Evolutionary conservation across 2,888 invertebrate species (phyloP).

Genomic region (Cerceris rybyensis): DNA sequence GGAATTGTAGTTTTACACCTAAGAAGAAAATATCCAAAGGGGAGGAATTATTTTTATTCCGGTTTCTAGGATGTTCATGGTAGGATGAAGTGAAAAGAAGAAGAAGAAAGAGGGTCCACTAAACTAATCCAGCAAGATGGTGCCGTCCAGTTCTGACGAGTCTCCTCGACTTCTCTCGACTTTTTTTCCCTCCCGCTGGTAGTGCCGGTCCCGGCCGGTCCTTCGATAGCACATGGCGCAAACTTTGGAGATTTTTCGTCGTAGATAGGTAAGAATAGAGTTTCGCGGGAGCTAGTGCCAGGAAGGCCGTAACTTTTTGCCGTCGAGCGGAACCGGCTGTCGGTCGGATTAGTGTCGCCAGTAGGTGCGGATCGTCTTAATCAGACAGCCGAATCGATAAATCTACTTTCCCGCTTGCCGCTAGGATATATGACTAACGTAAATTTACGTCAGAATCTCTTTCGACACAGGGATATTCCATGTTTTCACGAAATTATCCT

Average conservation of each 20-base stretch:
- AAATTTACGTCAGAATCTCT: neutral
- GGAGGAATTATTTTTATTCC: constrained; percentile 44
- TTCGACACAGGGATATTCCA: neutral
- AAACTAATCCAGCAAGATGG: constrained; percentile 48
- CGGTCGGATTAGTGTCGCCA: constrained; percentile 43
- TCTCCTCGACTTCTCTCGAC: constrained; percentile 24
- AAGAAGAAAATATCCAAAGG: constrained; percentile 19
- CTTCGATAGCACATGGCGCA: constrained; percentile 49
- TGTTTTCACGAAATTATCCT: too few relatives aligned
- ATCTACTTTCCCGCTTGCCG: neutral
- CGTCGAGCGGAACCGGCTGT: constrained; percentile 44
- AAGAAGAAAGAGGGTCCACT: neutral
- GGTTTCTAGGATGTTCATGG: neutral
- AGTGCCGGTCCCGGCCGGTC: constrained; percentile 7
- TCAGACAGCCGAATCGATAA: constrained; percentile 46
- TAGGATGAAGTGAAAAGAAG: too few relatives aligned
- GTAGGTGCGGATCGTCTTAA: constrained; percentile 45
- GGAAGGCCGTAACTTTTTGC: constrained; percentile 47
- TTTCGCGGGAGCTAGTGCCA: constrained; percentile 22
- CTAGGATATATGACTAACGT: constrained; percentile 22
- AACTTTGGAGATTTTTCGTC: constrained; percentile 53
- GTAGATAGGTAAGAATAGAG: constrained; percentile 35
- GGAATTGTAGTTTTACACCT: constrained; percentile 50
- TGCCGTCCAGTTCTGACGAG: constrained; percentile 26
- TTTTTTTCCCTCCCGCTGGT: neutral